phyloP scores from a whole-genome alignment of 2,113 vertebrate species.

The Myodes glareolus region DNA sequence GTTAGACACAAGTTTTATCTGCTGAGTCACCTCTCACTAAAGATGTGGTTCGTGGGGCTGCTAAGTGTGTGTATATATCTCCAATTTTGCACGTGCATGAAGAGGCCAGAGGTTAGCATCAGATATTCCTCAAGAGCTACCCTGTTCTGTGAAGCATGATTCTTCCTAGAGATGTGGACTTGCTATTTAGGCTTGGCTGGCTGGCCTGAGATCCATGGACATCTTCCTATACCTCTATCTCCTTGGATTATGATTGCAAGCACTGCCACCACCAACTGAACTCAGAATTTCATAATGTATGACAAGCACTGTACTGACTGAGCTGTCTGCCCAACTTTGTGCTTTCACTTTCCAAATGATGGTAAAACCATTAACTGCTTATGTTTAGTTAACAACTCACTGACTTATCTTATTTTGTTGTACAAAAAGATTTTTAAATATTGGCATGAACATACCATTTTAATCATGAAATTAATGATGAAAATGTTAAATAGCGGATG shows the following conservation, averaged over 20 bases:
- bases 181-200: neutral
- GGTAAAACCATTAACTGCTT: slow-evolving; percentile 29
- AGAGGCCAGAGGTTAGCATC: neutral
- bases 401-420: neutral
- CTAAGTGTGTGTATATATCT: neutral
- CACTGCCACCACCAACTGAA: neutral
- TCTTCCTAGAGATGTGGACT: neutral
- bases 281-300: neutral
- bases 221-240: neutral
- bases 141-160: neutral
- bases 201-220: neutral
- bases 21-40: neutral
- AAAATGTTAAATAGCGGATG: slow-evolving; percentile 31
- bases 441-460: slow-evolving; percentile 14
- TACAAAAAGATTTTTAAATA: slow-evolving; percentile 16
- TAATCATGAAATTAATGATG: slow-evolving; percentile 45
- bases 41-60: neutral
- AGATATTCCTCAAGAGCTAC: neutral
- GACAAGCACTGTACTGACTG: neutral
- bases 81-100: neutral
- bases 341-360: slow-evolving; percentile 35
- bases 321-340: neutral
- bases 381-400: slow-evolving; percentile 29
- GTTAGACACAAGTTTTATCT: neutral
- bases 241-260: neutral